Conservation (phyloP, 2,113 vertebrate genomes). For the Syngnathus typhle region DNA sequence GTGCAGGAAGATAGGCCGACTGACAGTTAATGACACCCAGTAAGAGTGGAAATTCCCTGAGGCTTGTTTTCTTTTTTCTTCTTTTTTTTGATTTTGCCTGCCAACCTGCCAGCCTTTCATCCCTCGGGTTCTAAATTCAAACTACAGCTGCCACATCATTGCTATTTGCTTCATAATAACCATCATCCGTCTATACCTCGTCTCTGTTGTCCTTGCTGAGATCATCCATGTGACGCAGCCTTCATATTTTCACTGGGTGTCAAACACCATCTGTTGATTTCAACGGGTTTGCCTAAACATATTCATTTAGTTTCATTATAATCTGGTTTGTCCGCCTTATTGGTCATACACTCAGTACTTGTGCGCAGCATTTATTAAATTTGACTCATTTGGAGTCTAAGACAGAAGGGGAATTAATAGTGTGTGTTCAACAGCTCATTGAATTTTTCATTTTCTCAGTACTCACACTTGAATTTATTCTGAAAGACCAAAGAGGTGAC, state of each 20-base stretch:
- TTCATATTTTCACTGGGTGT: constrained; percentile 8
- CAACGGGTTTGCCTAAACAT: constrained; percentile 29
- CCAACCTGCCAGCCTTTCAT: constrained; percentile 34
- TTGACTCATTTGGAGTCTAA: constrained; percentile 6
- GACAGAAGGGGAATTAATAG: constrained; percentile 17
- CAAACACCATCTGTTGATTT: constrained; percentile 20
- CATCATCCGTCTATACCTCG: constrained; percentile 11
- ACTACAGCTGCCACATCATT: constrained; percentile 9
- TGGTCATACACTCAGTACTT: constrained; percentile 14
- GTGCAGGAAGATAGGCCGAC: constrained; percentile 52
- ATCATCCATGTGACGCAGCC: constrained; percentile 10
- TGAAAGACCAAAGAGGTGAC: not conserved
- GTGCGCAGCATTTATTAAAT: constrained; percentile 22
- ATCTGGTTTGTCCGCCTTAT: constrained; percentile 8
- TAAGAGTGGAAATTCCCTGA: constrained; percentile 45
- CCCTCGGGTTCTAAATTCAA: constrained; percentile 22
- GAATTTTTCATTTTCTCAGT: not conserved
- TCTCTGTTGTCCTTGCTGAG: constrained; percentile 10
- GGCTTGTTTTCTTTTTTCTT: not conserved
- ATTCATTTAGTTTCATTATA: constrained; percentile 22
- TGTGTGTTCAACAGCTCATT: constrained; percentile 11
- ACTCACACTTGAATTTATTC: constrained; percentile 1
- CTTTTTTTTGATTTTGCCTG: constrained; percentile 6
- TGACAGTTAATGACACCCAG: constrained; percentile 63
- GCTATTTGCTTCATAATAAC: constrained; percentile 34